A percentile compares a stretch with the other conserved stretches of the same genome.
These are phyloP conservation scores for Sanderia malayensis DNA, from an alignment of 30 jellyfish, hydroid and myxozoan genomes.

Conservation along the genomic window DNA sequence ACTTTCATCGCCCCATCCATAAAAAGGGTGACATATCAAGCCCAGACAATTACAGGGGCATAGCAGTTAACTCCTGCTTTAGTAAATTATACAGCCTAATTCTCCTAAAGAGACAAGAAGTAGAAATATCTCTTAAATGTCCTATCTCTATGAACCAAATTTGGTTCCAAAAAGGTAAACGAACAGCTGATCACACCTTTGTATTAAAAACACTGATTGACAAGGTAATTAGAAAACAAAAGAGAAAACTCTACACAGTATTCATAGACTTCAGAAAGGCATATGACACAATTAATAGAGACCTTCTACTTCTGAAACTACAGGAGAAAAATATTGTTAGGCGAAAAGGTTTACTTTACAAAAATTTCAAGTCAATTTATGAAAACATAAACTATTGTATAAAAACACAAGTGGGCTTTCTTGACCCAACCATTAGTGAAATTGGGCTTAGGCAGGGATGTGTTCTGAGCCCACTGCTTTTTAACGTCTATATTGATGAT, in stretches of 20 bases:
- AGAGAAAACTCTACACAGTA: background rate
- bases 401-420: background rate
- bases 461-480: background rate
- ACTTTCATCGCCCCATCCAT: conserved; percentile 22
- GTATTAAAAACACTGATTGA: conserved; percentile 30
- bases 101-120: background rate
- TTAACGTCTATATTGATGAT: background rate
- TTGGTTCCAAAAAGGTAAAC: conserved; percentile 14
- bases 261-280: conserved; percentile 17
- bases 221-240: background rate
- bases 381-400: background rate
- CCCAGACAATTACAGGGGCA: background rate
- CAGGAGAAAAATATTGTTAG: background rate
- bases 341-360: background rate
- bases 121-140: background rate
- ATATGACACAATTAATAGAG: conserved; percentile 25
- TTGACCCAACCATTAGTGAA: background rate
- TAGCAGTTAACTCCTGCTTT: background rate
- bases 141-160: conserved; percentile 10
- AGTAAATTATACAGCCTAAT: background rate
- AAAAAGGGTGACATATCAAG: conserved; percentile 11
- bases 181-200: conserved; percentile 9
- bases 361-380: background rate
- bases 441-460: background rate
- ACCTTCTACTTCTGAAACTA: background rate